Conservation (phyloP, 2,113 vertebrate genomes). For the Hemiscyllium ocellatum region DNA sequence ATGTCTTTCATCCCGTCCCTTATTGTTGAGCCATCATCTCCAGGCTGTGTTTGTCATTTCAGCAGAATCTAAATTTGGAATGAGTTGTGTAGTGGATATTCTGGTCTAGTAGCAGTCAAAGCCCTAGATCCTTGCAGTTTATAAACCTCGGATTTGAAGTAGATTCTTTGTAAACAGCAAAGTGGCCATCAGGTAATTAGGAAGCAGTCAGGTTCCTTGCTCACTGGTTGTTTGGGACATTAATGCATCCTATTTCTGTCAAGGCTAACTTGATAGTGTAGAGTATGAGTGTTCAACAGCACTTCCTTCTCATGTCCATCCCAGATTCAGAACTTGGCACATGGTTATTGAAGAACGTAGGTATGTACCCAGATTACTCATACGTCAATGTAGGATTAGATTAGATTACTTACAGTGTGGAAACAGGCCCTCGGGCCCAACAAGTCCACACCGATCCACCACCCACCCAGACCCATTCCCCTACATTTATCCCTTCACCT, state of each 20-base stretch:
- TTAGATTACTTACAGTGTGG: too few species aligned
- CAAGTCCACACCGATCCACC: too few species aligned
- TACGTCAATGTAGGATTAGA: not conserved
- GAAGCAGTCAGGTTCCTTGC: not conserved
- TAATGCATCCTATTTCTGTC: not conserved
- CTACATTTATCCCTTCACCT: too few species aligned
- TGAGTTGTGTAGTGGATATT: not conserved
- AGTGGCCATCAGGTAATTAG: not conserved
- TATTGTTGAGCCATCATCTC: not conserved
- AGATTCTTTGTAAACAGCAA: not conserved
- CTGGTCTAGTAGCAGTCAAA: not conserved
- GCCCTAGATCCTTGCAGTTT: too few species aligned
- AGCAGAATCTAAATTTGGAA: not conserved
- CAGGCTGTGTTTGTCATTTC: too few species aligned
- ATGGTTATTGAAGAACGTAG: not conserved
- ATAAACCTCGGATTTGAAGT: not conserved
- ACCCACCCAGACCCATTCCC: too few species aligned
- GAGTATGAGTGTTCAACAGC: not conserved
- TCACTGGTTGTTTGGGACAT: not conserved
- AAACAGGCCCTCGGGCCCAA: too few species aligned
- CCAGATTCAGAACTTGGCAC: not conserved
- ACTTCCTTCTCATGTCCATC: not conserved
- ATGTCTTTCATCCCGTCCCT: not conserved
- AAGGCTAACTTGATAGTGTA: not conserved
- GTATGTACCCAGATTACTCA: not conserved